A percentile compares a stretch with the other conserved stretches of the same genome.
Conservation (phyloP, 1,140 invertebrate species). For the Metaphire vulgaris region DNA sequence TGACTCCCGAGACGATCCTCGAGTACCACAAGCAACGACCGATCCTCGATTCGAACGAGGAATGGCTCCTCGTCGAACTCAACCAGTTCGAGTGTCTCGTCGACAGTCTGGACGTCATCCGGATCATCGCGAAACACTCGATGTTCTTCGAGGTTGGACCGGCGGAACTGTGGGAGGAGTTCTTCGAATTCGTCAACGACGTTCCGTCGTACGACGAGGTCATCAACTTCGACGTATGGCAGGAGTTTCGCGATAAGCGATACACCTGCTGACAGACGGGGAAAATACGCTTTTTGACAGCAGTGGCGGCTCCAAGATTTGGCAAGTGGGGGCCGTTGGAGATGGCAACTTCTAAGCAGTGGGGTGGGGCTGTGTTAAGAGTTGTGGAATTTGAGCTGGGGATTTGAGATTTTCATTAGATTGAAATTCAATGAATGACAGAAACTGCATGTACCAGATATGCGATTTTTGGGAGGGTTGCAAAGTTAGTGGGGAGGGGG, state of each 20-base stretch:
- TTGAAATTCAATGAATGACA: too few relatives aligned
- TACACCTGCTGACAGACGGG: constrained; percentile 27
- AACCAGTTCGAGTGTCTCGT: constrained; percentile 30
- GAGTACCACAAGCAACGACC: constrained; percentile 27
- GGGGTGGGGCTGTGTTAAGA: too few relatives aligned
- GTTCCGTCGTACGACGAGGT: too few relatives aligned
- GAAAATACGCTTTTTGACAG: too few relatives aligned
- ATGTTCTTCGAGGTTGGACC: constrained; percentile 31
- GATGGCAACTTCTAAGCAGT: too few relatives aligned
- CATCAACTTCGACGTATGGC: constrained; percentile 28
- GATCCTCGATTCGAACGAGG: constrained; percentile 27
- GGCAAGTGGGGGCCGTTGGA: too few relatives aligned
- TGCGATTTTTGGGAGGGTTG: too few relatives aligned
- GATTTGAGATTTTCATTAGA: too few relatives aligned
- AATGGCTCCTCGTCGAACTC: constrained; percentile 29
- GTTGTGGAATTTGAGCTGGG: too few relatives aligned
- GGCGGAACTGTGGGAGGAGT: constrained; percentile 29
- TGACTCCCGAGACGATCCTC: constrained; percentile 26
- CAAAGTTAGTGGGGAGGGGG: too few relatives aligned
- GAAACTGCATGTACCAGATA: too few relatives aligned
- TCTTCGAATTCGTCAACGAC: constrained; percentile 32
- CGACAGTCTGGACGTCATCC: constrained; percentile 26
- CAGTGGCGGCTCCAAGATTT: too few relatives aligned
- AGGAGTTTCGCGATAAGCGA: constrained; percentile 29
- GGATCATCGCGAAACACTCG: constrained; percentile 29